Evolutionary conservation across 2,113 vertebrate species (phyloP).

Genomic region (Rhea pennata): DNA sequence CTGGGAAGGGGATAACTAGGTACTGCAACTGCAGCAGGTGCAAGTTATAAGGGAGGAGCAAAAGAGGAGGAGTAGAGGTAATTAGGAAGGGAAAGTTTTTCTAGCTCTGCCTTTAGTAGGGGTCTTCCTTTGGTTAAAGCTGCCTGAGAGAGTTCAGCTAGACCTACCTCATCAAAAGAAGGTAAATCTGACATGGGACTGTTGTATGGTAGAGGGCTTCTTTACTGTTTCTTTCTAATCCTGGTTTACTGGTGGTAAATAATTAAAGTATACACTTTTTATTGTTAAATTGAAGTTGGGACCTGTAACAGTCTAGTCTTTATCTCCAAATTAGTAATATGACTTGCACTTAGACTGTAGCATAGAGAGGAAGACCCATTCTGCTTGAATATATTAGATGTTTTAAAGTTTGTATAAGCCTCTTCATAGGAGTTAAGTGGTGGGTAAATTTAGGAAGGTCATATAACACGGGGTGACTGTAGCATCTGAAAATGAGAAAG

Average conservation of each 20-base stretch:
- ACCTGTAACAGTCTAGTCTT: not conserved
- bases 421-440: not conserved
- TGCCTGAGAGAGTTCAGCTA: not conserved
- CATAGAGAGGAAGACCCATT: not conserved
- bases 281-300: not conserved
- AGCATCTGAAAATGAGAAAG: not conserved
- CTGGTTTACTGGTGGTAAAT: not conserved
- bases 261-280: not conserved
- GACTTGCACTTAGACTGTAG: not conserved
- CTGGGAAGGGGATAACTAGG: not conserved
- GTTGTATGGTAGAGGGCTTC: rapidly evolving
- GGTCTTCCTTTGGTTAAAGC: not conserved
- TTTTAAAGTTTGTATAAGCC: not conserved
- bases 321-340: not conserved
- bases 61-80: not conserved
- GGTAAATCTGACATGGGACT: not conserved
- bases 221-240: not conserved
- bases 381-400: not conserved
- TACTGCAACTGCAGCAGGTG: not conserved
- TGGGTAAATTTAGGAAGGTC: not conserved
- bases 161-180: not conserved
- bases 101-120: not conserved
- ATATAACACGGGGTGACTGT: rapidly evolving
- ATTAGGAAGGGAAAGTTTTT: not conserved
- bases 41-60: not conserved